phyloP scores from a whole-genome alignment of 2,113 vertebrate genomes.

The Macrotus californicus region DNA sequence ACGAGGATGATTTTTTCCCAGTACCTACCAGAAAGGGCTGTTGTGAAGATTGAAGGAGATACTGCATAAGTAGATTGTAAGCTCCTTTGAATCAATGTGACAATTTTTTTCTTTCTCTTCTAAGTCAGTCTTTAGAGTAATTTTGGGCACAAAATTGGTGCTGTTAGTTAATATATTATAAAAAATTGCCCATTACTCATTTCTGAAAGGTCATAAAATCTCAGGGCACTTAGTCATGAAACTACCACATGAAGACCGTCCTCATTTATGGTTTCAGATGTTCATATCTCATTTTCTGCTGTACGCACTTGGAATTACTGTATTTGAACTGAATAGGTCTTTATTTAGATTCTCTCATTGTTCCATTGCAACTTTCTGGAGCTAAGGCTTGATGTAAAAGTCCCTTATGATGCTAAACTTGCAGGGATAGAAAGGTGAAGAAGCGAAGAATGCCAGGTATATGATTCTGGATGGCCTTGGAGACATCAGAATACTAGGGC shows the following conservation, averaged over 20 bases:
- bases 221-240: neutral
- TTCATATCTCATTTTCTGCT: neutral
- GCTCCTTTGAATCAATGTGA: neutral
- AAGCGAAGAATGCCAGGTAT: neutral
- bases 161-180: neutral
- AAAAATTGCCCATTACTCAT: neutral
- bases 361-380: neutral
- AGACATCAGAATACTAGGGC: neutral
- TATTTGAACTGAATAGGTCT: neutral
- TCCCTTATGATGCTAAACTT: neutral
- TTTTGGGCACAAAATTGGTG: neutral
- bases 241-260: neutral
- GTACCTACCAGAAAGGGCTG: neutral
- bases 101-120: neutral
- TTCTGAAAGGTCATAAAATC: neutral
- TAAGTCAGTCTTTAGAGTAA: neutral
- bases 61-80: neutral
- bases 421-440: neutral
- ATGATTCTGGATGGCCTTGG: neutral
- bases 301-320: neutral
- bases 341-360: neutral
- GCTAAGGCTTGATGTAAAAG: neutral
- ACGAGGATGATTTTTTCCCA: neutral
- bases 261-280: neutral
- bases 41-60: neutral